Evolutionary conservation across 2,113 vertebrate genomes (phyloP).

Genomic region (Rhinopomastus cyanomelas): DNA sequence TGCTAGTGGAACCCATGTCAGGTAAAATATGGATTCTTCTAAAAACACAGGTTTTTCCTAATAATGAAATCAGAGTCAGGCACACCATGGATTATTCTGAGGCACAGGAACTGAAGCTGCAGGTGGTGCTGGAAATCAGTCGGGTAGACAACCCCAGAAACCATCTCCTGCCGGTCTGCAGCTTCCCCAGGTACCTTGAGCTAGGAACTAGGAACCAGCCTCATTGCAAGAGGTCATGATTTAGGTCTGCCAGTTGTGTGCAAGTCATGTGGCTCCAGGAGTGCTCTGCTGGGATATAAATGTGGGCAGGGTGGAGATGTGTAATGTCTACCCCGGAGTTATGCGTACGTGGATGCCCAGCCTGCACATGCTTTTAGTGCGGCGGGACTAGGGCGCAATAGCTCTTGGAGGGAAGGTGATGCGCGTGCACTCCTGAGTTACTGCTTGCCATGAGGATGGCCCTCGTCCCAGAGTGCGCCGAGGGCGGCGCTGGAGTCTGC

Average conservation of each 20-base stretch:
- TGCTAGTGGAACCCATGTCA: not conserved
- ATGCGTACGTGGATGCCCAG: not conserved
- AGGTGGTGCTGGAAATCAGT: no score
- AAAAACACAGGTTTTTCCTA: no score
- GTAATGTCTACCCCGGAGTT: not conserved
- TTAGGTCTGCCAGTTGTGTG: not conserved
- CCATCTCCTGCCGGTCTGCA: not conserved
- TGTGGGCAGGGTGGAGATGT: not conserved
- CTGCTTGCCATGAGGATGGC: conserved; percentile 37
- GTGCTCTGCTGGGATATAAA: not conserved
- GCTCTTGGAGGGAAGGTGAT: conserved; percentile 19
- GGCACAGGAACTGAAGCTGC: no score
- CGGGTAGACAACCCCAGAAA: not conserved
- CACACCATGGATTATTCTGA: no score
- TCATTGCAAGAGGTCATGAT: not conserved
- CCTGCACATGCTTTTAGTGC: not conserved
- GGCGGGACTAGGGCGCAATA: not conserved
- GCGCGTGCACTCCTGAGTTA: conserved; percentile 33
- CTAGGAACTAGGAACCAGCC: not conserved
- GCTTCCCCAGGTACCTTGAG: not conserved
- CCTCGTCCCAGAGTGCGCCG: conserved; percentile 26
- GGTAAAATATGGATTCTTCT: not conserved
- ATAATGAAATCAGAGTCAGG: no score
- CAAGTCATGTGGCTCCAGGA: not conserved
- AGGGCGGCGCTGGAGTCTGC: not conserved